These are phyloP conservation scores for Lordiphosa clarofinis DNA, from an alignment of 1,140 invertebrate species.

Conservation along the genomic window DNA sequence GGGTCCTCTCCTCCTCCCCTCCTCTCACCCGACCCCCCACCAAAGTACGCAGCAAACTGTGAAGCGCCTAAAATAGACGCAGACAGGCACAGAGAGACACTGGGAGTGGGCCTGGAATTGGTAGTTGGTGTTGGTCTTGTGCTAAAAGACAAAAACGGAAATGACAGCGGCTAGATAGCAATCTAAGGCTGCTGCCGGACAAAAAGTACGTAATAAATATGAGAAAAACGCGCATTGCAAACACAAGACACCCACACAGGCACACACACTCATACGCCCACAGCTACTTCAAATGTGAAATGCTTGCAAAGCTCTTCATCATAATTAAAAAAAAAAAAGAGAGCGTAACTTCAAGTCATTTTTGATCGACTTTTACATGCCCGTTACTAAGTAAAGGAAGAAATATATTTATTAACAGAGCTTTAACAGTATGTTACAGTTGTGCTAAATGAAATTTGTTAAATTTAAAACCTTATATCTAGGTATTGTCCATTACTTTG, in stretches of 20 bases:
- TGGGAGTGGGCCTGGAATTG: conserved; percentile 15
- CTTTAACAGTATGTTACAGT: no score
- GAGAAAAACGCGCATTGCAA: conserved; percentile 20
- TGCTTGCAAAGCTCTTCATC: conserved; percentile 43
- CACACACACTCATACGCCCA: conserved; percentile 1
- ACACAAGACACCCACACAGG: conserved; percentile 7
- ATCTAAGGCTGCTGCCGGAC: conserved; percentile 31
- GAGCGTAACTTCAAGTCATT: no score
- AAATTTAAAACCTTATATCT: no score
- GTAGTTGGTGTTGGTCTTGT: conserved; percentile 24
- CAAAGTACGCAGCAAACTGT: conserved; percentile 33
- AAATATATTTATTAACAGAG: no score
- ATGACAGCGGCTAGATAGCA: conserved; percentile 49
- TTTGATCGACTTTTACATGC: no score
- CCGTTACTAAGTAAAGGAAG: no score
- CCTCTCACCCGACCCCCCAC: not conserved
- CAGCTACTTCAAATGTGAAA: conserved; percentile 47
- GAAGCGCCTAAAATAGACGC: conserved; percentile 46
- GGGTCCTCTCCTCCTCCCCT: conserved; percentile 2
- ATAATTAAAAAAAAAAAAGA: conserved; percentile 52
- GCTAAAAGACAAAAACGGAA: conserved; percentile 52
- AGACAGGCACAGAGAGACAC: conserved; percentile 45
- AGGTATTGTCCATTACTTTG: no score
- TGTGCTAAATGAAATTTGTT: no score
- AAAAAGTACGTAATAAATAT: conserved; percentile 35